A percentile compares a stretch with the other conserved stretches of the same genome.
Conservation (phyloP, 2,888 invertebrate genomes). For the Ceratothoa steindachneri region DNA sequence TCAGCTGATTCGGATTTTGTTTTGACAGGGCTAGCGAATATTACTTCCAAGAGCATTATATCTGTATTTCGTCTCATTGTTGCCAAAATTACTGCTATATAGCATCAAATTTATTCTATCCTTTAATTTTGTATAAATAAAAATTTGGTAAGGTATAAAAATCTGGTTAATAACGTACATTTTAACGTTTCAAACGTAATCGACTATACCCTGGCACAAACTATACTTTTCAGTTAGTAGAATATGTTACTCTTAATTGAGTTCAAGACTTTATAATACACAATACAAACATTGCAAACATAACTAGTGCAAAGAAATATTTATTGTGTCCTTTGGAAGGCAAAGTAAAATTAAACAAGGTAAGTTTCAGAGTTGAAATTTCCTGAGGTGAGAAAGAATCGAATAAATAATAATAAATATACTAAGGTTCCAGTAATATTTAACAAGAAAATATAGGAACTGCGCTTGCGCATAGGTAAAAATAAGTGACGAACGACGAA, state of each 20-base stretch:
- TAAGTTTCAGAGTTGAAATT: too few relatives aligned
- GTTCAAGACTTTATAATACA: not conserved
- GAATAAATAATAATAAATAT: too few relatives aligned
- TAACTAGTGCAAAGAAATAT: too few relatives aligned
- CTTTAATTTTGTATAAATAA: not conserved
- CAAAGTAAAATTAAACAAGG: too few relatives aligned
- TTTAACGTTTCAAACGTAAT: not conserved
- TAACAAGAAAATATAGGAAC: not conserved
- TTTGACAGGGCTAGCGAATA: slow-evolving; percentile 1
- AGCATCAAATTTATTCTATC: not conserved
- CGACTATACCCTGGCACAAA: not conserved
- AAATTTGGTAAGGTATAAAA: not conserved
- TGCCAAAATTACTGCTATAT: not conserved
- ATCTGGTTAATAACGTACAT: not conserved
- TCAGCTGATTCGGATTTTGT: slow-evolving; percentile 7
- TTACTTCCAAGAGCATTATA: not conserved
- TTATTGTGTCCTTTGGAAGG: too few relatives aligned
- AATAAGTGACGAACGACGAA: not conserved
- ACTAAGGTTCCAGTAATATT: not conserved
- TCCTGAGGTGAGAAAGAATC: too few relatives aligned
- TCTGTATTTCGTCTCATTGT: not conserved
- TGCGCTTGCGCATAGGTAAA: not conserved
- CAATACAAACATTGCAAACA: not conserved
- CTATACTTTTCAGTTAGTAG: not conserved
- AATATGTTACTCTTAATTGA: not conserved